Evolutionary conservation across 1,140 invertebrate species (phyloP).

Genomic region (Schlechtendalia chinensis): DNA sequence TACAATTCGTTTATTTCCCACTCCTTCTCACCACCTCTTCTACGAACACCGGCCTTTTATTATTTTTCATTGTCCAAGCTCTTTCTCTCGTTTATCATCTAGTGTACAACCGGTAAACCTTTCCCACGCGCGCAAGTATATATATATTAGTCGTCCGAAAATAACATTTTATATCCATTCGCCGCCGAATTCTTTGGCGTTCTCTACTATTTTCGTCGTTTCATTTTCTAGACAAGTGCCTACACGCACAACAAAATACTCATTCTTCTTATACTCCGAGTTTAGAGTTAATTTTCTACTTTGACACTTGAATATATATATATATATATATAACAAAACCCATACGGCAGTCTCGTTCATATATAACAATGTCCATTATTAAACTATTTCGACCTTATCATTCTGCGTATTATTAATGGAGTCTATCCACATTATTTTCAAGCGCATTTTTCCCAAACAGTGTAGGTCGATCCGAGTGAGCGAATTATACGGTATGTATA

Average conservation of each 20-base stretch:
- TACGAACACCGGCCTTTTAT: background rate
- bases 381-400: too few relatives aligned
- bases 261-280: background rate
- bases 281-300: background rate
- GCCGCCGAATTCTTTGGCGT: background rate
- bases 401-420: too few relatives aligned
- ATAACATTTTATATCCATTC: conserved; percentile 12
- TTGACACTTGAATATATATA: background rate
- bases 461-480: too few relatives aligned
- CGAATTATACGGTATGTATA: too few relatives aligned
- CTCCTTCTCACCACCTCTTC: too few relatives aligned
- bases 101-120: background rate
- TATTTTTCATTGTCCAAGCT: background rate
- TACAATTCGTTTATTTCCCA: background rate
- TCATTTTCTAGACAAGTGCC: background rate
- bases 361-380: too few relatives aligned
- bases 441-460: too few relatives aligned
- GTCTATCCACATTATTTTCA: too few relatives aligned
- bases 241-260: background rate
- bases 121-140: too few relatives aligned
- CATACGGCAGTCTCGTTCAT: too few relatives aligned
- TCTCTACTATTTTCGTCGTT: background rate
- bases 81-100: conserved; percentile 14
- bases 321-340: background rate
- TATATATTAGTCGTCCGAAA: conserved; percentile 13